These are phyloP conservation scores for Epinephelus awoara DNA, from an alignment of 2,797 vertebrate species.

Conservation along the genomic window DNA sequence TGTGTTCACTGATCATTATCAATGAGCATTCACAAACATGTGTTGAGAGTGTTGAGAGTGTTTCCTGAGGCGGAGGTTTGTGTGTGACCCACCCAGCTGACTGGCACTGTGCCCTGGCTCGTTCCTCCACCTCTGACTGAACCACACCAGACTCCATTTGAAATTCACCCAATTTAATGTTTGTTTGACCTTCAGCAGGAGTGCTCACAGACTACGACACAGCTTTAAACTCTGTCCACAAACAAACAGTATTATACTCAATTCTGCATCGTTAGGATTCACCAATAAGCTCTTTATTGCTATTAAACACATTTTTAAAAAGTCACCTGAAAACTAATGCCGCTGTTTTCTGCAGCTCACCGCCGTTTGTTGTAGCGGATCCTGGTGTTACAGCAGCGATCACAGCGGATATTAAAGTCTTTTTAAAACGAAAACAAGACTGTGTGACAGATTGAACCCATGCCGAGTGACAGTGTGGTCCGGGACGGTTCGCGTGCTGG, in stretches of 20 bases:
- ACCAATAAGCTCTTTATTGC: background rate
- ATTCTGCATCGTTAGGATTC: background rate
- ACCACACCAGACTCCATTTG: background rate
- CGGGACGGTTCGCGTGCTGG: fast-evolving
- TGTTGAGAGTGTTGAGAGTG: too few relatives aligned
- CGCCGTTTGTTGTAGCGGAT: background rate
- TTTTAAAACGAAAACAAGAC: background rate
- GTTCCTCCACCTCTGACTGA: too few relatives aligned
- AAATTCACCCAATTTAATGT: background rate
- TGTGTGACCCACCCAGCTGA: background rate
- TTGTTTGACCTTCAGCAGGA: background rate
- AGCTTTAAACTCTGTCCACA: fast-evolving
- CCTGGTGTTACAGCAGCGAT: background rate
- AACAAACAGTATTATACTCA: background rate
- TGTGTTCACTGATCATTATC: too few relatives aligned
- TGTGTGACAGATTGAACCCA: too few relatives aligned
- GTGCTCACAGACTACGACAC: fast-evolving
- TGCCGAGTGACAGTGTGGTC: background rate
- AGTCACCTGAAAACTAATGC: too few relatives aligned
- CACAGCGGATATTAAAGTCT: background rate
- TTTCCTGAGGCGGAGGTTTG: too few relatives aligned
- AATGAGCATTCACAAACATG: too few relatives aligned
- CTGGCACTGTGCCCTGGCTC: background rate
- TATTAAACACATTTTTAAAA: background rate
- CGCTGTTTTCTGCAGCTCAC: background rate